These are phyloP conservation scores for Notospermus geniculatus DNA, from an alignment of 1,140 invertebrate genomes.

Conservation along the genomic window DNA sequence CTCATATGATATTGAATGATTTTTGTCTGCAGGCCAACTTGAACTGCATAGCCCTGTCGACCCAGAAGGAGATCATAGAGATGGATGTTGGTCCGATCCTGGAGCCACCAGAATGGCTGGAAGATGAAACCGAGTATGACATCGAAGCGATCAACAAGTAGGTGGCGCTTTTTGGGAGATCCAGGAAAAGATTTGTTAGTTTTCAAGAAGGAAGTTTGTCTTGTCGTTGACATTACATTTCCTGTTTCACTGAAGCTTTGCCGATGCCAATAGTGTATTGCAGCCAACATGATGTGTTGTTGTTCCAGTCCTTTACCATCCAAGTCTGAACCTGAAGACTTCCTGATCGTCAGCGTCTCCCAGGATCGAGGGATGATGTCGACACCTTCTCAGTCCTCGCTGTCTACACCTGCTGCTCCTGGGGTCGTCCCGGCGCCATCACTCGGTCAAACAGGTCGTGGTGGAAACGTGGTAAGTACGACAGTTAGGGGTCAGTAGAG, in stretches of 20 bases:
- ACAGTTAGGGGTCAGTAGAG: not conserved
- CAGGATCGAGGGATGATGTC: conserved; percentile 59
- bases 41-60: conserved; percentile 80
- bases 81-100: conserved; percentile 89
- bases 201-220: no score
- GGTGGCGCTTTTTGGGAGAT: no score
- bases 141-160: conserved; percentile 78
- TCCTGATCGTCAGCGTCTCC: conserved; percentile 87
- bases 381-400: conserved; percentile 21
- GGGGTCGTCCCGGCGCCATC: conserved; percentile 25
- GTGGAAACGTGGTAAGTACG: conserved; percentile 78
- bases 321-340: conserved; percentile 61
- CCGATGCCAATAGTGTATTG: no score
- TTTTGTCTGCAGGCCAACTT: conserved; percentile 66
- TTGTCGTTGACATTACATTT: no score
- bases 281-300: no score
- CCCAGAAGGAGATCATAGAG: conserved; percentile 94
- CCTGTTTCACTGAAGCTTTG: no score
- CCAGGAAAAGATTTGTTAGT: no score
- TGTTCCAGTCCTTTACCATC: conserved; percentile 62
- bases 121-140: conserved; percentile 95
- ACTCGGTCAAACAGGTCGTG: conserved; percentile 75
- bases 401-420: conserved; percentile 20
- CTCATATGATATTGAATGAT: no score
- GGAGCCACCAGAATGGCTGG: conserved; percentile 82